Percentiles rank a stretch among this genome's conserved stretches.
Evolutionary conservation across 1,140 invertebrate species (phyloP).

Genomic region (Melipona quadrifasciata): DNA sequence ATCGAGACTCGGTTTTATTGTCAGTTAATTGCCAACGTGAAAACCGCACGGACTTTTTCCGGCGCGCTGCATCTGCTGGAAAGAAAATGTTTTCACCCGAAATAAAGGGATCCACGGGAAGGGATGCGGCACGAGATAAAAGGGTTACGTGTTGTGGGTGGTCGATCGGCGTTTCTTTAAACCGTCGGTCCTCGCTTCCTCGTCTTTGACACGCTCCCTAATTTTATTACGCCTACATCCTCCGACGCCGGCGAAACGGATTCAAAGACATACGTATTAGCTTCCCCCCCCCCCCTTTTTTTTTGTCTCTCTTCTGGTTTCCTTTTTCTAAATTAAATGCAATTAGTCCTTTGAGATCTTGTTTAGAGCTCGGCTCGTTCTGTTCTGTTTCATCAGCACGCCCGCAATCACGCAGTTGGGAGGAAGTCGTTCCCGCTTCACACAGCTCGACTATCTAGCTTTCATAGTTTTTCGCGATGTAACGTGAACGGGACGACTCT

Average conservation of each 20-base stretch:
- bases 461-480: too few relatives aligned
- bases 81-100: conserved; percentile 60
- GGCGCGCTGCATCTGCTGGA: conserved; percentile 60
- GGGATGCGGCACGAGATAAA: conserved; percentile 62
- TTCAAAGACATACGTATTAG: background rate
- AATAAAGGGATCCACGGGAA: conserved; percentile 44
- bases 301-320: background rate
- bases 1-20: background rate
- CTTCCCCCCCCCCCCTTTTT: background rate
- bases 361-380: background rate
- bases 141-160: conserved; percentile 60
- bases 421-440: too few relatives aligned
- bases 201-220: conserved; percentile 52
- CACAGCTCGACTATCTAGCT: too few relatives aligned
- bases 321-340: background rate
- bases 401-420: too few relatives aligned
- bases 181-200: conserved; percentile 26
- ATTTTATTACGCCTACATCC: conserved; percentile 43
- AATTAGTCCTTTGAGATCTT: background rate
- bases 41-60: too few relatives aligned
- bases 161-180: conserved; percentile 57
- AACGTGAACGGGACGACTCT: too few relatives aligned
- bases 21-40: background rate
- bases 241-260: background rate
- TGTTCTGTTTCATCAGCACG: background rate